A percentile compares a stretch with the other conserved stretches of the same genome.
phyloP scores from a whole-genome alignment of 1,140 invertebrate genomes.

The Pantala flavescens region DNA sequence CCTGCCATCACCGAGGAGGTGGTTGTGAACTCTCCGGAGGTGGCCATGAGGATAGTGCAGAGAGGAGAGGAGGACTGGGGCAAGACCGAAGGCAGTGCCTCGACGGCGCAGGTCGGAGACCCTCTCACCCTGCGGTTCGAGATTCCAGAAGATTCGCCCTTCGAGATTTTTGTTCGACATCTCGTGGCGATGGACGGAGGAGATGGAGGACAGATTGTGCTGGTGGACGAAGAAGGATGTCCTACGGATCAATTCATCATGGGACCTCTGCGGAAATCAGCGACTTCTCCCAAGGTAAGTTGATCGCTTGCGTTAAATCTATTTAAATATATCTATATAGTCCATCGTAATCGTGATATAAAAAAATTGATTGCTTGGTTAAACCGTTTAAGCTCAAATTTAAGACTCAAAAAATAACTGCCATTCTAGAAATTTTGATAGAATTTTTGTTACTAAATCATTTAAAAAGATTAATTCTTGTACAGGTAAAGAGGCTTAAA shows the following conservation, averaged over 20 bases:
- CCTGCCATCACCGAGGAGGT: constrained; percentile 35
- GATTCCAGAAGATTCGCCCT: constrained; percentile 74
- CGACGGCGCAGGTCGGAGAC: constrained; percentile 79
- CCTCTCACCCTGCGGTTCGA: constrained; percentile 82
- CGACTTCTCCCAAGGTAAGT: not conserved
- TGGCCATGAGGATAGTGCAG: constrained; percentile 76
- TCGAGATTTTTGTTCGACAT: constrained; percentile 89
- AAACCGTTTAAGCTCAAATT: too few species aligned
- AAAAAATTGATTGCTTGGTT: too few species aligned
- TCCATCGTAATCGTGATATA: too few species aligned
- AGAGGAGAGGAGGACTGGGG: not conserved
- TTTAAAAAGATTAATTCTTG: too few species aligned
- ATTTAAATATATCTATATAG: too few species aligned
- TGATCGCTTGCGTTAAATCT: too few species aligned
- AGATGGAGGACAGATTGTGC: constrained; percentile 80
- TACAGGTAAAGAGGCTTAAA: too few species aligned
- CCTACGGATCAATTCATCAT: constrained; percentile 88
- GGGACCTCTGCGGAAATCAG: constrained; percentile 69
- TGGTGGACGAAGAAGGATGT: constrained; percentile 85
- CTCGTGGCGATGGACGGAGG: constrained; percentile 89
- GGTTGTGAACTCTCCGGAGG: constrained; percentile 82
- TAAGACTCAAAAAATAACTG: too few species aligned
- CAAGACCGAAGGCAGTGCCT: constrained; percentile 24
- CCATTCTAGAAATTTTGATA: too few species aligned
- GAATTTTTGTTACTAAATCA: too few species aligned